A percentile compares a stretch with the other conserved stretches of the same genome.
phyloP scores from a whole-genome alignment of 2,888 invertebrate species.

The Xestia ashworthii region DNA sequence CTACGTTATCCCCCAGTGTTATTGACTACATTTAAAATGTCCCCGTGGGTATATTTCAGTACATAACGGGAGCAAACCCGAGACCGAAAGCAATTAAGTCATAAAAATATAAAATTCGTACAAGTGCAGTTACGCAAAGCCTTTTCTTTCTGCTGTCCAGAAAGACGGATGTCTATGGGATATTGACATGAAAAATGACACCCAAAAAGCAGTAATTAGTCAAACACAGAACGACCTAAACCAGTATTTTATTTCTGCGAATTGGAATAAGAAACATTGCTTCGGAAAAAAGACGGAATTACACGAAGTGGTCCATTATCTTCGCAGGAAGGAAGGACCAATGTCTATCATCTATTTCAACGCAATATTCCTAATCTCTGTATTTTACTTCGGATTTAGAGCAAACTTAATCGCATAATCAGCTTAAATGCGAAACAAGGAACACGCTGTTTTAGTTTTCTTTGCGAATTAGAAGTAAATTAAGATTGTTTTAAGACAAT shows the following conservation, averaged over 20 bases:
- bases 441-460: slow-evolving; percentile 37
- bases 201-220: slow-evolving; percentile 24
- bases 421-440: slow-evolving; percentile 39
- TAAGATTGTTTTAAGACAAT: slow-evolving; percentile 13
- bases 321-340: slow-evolving; percentile 60
- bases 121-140: neutral
- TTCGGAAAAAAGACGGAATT: slow-evolving; percentile 63
- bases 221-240: slow-evolving; percentile 24
- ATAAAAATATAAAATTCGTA: neutral
- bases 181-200: neutral
- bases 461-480: slow-evolving; percentile 23
- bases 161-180: no score
- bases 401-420: slow-evolving; percentile 53
- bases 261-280: slow-evolving; percentile 56
- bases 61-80: no score
- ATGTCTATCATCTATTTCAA: slow-evolving; percentile 60
- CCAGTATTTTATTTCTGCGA: slow-evolving; percentile 34
- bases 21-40: no score
- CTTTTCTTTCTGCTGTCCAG: neutral
- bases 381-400: slow-evolving; percentile 45
- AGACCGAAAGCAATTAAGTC: no score
- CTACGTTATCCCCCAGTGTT: no score
- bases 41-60: no score
- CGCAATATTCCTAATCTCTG: slow-evolving; percentile 54
- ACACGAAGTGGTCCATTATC: slow-evolving; percentile 69